A percentile compares a stretch with the other conserved stretches of the same genome.
Evolutionary conservation across 2,797 vertebrate species (phyloP).

Genomic region (Streptopelia turtur): DNA sequence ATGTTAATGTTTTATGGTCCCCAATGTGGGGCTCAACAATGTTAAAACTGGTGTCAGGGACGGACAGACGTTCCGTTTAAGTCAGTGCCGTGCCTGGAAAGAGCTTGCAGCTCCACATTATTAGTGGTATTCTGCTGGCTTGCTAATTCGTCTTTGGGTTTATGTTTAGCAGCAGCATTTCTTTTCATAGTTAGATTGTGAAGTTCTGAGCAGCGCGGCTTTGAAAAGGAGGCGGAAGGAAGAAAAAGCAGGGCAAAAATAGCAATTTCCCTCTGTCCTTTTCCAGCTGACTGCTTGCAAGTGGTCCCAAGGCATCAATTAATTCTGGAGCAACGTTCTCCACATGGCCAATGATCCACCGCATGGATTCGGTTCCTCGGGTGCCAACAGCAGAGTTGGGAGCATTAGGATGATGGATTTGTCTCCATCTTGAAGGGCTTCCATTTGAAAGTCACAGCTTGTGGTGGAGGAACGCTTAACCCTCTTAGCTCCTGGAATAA

Average conservation of each 20-base stretch:
- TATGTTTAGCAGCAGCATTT: background rate
- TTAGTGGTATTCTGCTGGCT: background rate
- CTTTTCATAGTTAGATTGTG: background rate
- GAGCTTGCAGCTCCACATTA: background rate
- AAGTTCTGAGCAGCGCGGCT: background rate
- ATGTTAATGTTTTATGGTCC: no score
- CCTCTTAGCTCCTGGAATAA: background rate
- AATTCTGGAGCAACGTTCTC: constrained; percentile 41
- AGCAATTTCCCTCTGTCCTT: constrained; percentile 27
- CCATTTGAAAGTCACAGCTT: constrained; percentile 62
- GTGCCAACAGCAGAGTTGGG: constrained; percentile 23
- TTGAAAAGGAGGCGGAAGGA: background rate
- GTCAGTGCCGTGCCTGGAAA: background rate
- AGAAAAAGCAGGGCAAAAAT: background rate
- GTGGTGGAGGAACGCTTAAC: background rate
- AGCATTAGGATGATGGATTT: constrained; percentile 54
- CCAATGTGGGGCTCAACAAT: no score
- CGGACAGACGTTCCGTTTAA: background rate
- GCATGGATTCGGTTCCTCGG: constrained; percentile 51
- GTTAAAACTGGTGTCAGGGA: background rate
- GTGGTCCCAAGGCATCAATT: constrained; percentile 36
- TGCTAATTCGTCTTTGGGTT: background rate
- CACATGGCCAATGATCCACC: constrained; percentile 64
- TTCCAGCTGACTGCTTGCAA: constrained; percentile 17
- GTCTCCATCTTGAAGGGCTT: background rate